Evolutionary conservation across 2,113 vertebrate species (phyloP).

Genomic region (Neofelis nebulosa): DNA sequence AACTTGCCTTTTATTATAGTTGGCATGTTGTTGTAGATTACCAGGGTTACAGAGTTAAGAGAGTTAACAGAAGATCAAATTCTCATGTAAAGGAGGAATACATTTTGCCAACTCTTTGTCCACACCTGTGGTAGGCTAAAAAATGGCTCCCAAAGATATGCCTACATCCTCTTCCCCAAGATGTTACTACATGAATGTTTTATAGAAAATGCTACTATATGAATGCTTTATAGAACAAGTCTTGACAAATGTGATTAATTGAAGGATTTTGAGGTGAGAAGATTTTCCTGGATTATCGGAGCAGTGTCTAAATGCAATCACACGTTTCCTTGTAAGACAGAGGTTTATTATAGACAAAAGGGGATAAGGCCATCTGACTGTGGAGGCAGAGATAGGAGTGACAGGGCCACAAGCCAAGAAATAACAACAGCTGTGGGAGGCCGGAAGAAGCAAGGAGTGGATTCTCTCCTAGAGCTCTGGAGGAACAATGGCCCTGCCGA

Average conservation of each 20-base stretch:
- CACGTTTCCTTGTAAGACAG: neutral
- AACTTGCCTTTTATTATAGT: slow-evolving; percentile 24
- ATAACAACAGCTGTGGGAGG: neutral
- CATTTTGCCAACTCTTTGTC: neutral
- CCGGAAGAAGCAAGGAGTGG: neutral
- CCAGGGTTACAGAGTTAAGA: neutral
- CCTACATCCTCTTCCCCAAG: neutral
- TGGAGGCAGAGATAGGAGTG: neutral
- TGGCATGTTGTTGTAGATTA: neutral
- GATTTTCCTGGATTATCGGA: neutral
- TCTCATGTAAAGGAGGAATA: neutral
- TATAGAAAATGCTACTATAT: neutral
- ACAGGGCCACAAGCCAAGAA: neutral
- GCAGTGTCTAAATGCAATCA: neutral
- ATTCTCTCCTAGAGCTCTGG: neutral
- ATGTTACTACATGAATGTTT: neutral
- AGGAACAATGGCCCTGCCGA: neutral
- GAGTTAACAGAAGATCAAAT: slow-evolving; percentile 32
- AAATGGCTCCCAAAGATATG: neutral
- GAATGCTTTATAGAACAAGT: neutral
- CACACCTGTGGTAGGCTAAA: neutral
- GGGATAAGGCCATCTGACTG: neutral
- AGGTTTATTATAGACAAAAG: neutral
- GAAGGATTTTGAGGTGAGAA: neutral
- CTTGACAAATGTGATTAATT: neutral